Conservation (phyloP, 1,140 invertebrate species). For the Sitodiplosis mosellana region DNA sequence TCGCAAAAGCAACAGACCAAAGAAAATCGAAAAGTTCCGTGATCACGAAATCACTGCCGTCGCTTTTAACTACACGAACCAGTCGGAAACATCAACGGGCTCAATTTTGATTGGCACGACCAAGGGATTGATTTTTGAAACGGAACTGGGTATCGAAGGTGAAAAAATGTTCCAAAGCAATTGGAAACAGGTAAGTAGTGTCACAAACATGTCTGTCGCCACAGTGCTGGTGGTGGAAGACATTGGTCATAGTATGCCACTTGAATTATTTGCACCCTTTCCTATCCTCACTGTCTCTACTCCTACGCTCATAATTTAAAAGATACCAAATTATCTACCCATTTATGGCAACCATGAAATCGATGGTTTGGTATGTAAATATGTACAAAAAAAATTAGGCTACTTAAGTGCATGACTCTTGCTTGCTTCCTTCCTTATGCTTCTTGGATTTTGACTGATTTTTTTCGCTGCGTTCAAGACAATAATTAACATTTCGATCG, state of each 20-base stretch:
- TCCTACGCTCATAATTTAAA: not conserved
- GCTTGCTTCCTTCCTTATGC: not conserved
- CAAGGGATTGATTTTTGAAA: slow-evolving; percentile 81
- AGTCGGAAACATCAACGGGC: slow-evolving; percentile 47
- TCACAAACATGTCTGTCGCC: no score
- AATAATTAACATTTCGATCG: not conserved
- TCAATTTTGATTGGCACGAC: slow-evolving; percentile 78
- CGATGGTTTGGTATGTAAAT: slow-evolving; percentile 43
- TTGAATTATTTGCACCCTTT: no score
- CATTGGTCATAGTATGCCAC: no score
- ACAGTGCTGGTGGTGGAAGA: no score
- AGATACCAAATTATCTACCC: slow-evolving; percentile 56
- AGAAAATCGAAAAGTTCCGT: slow-evolving; percentile 40
- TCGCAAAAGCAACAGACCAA: slow-evolving; percentile 41
- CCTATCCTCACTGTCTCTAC: not conserved
- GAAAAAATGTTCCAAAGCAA: slow-evolving; percentile 70
- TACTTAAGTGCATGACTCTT: no score
- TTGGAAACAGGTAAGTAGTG: slow-evolving; percentile 66
- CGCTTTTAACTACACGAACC: slow-evolving; percentile 69
- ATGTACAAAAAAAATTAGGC: not conserved
- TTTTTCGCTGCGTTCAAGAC: no score
- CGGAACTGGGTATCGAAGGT: slow-evolving; percentile 60
- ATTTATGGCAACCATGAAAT: slow-evolving; percentile 48
- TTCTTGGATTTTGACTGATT: no score
- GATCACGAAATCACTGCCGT: slow-evolving; percentile 80